These are phyloP conservation scores for Heliconius melpomene DNA, from an alignment of 1,140 invertebrate genomes.

Conservation along the genomic window DNA sequence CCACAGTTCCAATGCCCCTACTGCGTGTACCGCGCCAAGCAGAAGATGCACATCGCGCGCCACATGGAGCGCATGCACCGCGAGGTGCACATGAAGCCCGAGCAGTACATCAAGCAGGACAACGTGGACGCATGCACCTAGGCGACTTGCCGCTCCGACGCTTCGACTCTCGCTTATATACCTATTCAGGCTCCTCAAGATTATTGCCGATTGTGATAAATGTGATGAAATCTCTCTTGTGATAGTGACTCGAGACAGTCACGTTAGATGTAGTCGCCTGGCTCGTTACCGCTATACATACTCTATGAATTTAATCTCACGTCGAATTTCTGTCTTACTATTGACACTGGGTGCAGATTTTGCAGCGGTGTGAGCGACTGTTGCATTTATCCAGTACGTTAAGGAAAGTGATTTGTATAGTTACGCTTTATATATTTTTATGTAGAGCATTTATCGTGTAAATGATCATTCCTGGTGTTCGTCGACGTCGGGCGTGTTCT, in stretches of 20 bases:
- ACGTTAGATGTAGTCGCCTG: conserved; percentile 68
- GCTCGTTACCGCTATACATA: conserved; percentile 38
- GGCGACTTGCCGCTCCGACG: conserved; percentile 19
- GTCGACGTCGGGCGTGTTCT: conserved; percentile 42
- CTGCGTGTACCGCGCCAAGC: conserved; percentile 90
- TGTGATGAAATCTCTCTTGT: conserved; percentile 74
- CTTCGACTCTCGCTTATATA: conserved; percentile 21
- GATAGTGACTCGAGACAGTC: conserved; percentile 72
- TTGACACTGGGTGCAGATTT: conserved; percentile 56
- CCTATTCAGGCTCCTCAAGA: conserved; percentile 36
- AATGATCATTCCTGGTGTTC: conserved; percentile 71
- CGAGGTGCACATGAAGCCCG: conserved; percentile 83
- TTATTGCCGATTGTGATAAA: conserved; percentile 69
- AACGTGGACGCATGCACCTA: conserved; percentile 80
- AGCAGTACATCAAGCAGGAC: conserved; percentile 75
- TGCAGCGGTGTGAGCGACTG: conserved; percentile 62
- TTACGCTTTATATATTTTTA: conserved; percentile 71
- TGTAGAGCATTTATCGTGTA: conserved; percentile 75
- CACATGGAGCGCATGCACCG: conserved; percentile 94
- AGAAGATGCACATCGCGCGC: conserved; percentile 92
- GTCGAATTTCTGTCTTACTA: conserved; percentile 63
- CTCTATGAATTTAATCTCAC: conserved; percentile 58
- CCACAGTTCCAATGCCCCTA: conserved; percentile 91
- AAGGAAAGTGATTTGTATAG: conserved; percentile 74
- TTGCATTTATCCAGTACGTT: conserved; percentile 76